A percentile compares a stretch with the other conserved stretches of the same genome.
These are phyloP conservation scores for Acanthurus leucopareius DNA, from an alignment of 2,797 vertebrate species.

Conservation along the genomic window DNA sequence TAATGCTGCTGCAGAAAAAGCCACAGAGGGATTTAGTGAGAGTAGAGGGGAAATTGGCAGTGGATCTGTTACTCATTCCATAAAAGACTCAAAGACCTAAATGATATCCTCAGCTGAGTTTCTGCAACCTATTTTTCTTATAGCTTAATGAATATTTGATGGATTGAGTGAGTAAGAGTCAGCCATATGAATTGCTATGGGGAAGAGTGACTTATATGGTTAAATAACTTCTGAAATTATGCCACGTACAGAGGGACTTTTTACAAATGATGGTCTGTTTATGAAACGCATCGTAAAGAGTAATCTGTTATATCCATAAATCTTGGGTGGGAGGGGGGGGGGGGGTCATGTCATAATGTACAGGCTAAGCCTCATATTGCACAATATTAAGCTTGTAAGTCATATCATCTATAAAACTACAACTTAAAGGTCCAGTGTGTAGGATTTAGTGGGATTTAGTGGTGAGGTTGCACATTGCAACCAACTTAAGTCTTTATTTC, in stretches of 20 bases:
- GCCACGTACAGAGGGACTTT: slow-evolving; percentile 45
- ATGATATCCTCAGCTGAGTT: slow-evolving; percentile 64
- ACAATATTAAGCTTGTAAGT: background rate
- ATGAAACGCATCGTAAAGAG: slow-evolving; percentile 46
- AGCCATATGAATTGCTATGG: slow-evolving; percentile 55
- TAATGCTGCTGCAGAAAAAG: slow-evolving; percentile 43
- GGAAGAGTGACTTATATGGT: slow-evolving; percentile 53
- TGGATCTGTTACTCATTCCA: slow-evolving; percentile 59
- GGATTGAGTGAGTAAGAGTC: slow-evolving; percentile 61
- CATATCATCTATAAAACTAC: slow-evolving; percentile 1
- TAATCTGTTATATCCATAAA: slow-evolving; percentile 42
- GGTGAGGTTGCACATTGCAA: too few relatives aligned
- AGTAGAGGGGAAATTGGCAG: slow-evolving; percentile 31
- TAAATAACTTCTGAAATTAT: slow-evolving; percentile 61
- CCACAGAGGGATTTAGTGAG: slow-evolving; percentile 41
- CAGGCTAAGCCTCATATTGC: background rate
- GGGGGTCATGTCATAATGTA: slow-evolving; percentile 1
- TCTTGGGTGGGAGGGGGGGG: slow-evolving; percentile 20
- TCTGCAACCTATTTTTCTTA: slow-evolving; percentile 74
- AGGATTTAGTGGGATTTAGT: too few relatives aligned
- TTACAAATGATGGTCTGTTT: slow-evolving; percentile 44
- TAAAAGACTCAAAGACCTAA: slow-evolving; percentile 67
- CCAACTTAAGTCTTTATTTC: too few relatives aligned
- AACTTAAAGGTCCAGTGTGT: background rate
- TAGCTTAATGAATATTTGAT: slow-evolving; percentile 76